Base-by-base conservation (phyloP, 1,140 invertebrate genomes). In the Heliconius congener region DNA sequence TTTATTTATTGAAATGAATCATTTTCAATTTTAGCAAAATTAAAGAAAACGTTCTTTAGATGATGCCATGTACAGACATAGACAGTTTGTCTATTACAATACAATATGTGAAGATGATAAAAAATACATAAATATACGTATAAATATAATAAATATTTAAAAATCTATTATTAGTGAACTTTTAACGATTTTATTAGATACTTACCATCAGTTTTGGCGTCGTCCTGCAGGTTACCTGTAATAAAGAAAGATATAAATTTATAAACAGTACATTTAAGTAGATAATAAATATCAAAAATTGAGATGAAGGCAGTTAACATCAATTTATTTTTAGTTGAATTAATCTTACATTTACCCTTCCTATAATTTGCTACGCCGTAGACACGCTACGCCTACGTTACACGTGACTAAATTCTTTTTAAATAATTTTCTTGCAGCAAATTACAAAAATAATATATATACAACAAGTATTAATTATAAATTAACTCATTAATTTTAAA, bases 201-300 rank as follows among this genome's bases (percentile, higher is more conserved):
- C 79, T 73, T 42, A 80, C 79, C 79, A 80, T 80, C 79, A 73
- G 79, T 60, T 76, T 80, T 80, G 60, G 73, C 55, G 55, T 80
- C 79, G 42, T 76, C 79, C 71, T 76, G 74, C 73, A 76, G 50
- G 57, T 75, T 73, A 76, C 79, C 79, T 80, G 79, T 39, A 81
- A 81, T 72, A 66, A 74, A 76, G 50, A 23, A 23, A 52, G 19
- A 52, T 13, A 52, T 8, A 19, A 1, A 52, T 52, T 52, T 19
- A 52, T 52, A 52, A 52, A 52, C 4, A 52, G 50, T 52, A 52
- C 6, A 19, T 52, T 50, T 52, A 8, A 46, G 42, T 13, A 37
- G 34, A 37, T 37, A 37, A 37, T 37, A 37, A 37, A 37, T 37
- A 37, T 6, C 1, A 37, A 6, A 37, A 16, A 46, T 46, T 46